phyloP scores from a whole-genome alignment of 1,140 invertebrate genomes.

The Drosophila nasuta region DNA sequence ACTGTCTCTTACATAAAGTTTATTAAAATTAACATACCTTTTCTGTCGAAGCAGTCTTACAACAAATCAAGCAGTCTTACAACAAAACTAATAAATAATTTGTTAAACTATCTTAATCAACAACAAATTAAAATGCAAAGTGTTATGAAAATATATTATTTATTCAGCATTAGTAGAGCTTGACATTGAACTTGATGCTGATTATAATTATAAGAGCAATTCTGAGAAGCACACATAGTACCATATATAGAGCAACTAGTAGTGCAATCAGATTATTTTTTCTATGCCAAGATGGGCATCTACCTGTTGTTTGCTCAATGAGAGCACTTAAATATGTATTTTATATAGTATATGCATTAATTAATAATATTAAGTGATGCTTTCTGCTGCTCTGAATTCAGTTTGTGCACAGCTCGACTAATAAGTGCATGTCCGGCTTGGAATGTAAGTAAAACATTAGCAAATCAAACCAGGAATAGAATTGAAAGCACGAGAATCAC shows the following conservation, averaged over 20 bases:
- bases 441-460: not conserved
- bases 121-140: not conserved
- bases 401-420: constrained; percentile 52
- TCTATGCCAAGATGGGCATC: not conserved
- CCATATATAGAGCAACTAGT: not conserved
- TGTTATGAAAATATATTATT: not conserved
- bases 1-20: no score
- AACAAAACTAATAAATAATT: not conserved
- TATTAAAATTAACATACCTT: no score
- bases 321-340: not conserved
- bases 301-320: not conserved
- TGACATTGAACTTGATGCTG: not conserved
- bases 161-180: not conserved
- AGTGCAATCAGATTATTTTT: not conserved
- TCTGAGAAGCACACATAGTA: no score
- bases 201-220: not conserved
- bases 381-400: constrained; percentile 22
- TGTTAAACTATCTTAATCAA: not conserved
- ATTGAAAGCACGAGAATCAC: not conserved
- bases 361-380: not conserved
- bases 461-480: not conserved
- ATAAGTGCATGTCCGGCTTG: constrained; percentile 48
- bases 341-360: constrained; percentile 1
- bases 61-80: no score
- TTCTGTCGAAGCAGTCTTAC: no score